phyloP scores from a whole-genome alignment of 2,113 vertebrate genomes.

The cat (Felis catus) region DNA sequence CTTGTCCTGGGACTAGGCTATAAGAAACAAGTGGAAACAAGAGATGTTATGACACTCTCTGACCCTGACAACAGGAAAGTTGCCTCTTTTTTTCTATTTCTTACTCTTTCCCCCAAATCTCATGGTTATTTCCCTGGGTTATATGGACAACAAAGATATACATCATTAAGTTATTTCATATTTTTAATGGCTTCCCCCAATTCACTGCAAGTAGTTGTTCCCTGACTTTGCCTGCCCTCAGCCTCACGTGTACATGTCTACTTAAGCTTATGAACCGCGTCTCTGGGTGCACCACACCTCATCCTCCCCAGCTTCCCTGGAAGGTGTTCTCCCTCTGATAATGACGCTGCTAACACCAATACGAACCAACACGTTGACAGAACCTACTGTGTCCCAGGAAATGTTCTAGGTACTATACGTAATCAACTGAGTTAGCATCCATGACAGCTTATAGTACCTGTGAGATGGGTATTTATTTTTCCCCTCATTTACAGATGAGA shows the following conservation, averaged over 20 bases:
- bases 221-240: neutral
- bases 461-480: too few relatives aligned
- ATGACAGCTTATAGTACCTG: neutral
- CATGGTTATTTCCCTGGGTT: neutral
- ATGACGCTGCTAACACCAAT: neutral
- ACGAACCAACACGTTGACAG: neutral
- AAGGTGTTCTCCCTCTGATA: neutral
- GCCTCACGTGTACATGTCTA: neutral
- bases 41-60: neutral
- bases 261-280: neutral
- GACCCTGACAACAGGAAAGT: neutral
- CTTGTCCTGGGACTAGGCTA: neutral
- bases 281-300: neutral
- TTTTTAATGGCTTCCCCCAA: neutral
- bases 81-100: neutral
- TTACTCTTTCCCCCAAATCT: neutral
- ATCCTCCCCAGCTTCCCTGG: fast-evolving
- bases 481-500: neutral
- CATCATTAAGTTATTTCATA: neutral
- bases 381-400: neutral
- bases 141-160: neutral
- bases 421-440: neutral
- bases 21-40: neutral
- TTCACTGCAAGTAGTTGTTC: neutral
- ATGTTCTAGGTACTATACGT: neutral